These are phyloP conservation scores for Arnoldichthys spilopterus DNA, from an alignment of 2,797 vertebrate genomes.

Conservation along the genomic window DNA sequence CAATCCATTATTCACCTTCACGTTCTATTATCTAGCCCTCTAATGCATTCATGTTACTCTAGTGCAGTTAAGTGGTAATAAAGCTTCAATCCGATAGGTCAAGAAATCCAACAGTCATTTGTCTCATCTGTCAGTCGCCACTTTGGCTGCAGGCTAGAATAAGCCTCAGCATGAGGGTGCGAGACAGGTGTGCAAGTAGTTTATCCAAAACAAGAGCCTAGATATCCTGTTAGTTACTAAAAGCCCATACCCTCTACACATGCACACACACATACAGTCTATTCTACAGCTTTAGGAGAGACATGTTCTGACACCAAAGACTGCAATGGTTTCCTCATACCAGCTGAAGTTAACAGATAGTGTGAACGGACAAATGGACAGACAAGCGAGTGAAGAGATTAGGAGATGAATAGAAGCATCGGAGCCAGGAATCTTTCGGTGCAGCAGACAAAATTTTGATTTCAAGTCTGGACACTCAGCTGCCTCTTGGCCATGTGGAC, in stretches of 20 bases:
- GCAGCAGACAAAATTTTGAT: not conserved
- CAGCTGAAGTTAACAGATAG: not conserved
- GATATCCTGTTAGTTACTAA: not conserved
- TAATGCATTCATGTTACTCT: not conserved
- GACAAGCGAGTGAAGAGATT: not conserved
- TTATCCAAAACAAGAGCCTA: not conserved
- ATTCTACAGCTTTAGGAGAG: not conserved
- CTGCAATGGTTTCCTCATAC: not conserved
- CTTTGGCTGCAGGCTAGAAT: slow-evolving; percentile 2
- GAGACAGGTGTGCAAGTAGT: not conserved
- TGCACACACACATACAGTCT: not conserved
- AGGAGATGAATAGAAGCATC: not conserved
- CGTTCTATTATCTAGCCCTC: slow-evolving; percentile 9
- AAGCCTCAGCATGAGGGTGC: not conserved
- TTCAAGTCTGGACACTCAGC: not conserved
- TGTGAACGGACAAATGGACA: not conserved
- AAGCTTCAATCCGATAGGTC: slow-evolving; percentile 12
- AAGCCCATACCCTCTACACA: not conserved
- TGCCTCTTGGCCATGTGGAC: not conserved
- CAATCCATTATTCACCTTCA: not conserved
- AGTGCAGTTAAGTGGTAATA: slow-evolving; percentile 3
- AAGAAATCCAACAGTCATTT: not conserved
- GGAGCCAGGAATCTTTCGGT: slow-evolving; percentile 35
- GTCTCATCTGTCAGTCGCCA: slow-evolving; percentile 17
- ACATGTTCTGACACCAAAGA: not conserved